Base-by-base conservation (phyloP, 2,113 vertebrate genomes). In the Zosterops japonicus region DNA sequence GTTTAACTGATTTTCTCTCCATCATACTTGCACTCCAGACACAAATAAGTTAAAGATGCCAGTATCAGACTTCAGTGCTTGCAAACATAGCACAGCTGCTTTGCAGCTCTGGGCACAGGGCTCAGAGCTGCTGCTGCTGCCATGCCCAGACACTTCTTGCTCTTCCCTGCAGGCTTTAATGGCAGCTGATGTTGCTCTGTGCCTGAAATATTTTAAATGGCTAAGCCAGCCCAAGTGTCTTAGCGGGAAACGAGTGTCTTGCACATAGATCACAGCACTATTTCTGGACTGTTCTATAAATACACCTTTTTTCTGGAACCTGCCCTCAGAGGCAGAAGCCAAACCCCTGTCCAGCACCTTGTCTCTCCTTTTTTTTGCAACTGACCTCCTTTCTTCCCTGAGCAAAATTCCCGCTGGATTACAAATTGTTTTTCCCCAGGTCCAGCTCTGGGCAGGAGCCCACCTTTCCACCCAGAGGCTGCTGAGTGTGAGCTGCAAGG, bases 21-120 rank as follows among this genome's bases (percentile, higher is more conserved):
- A 41, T 36, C 25, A 20, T 46, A 24, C 8, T 50, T 36, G 5
- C 25, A 12, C 28, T 82, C 16, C 46, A 47, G 64, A 35, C 19
- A 46, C n/a, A 60, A 82, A 49, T 36, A 82, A 65, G 24, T 44
- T 78, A 44, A 49, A 74, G 47, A 50, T 31, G 23, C 6, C 71
- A 42, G 23, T 50, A 63, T 49, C 11, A 64, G 44, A 67, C 22
- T 47, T 36, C 42, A 77, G 23, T 22, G 36, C 25, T 39, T 19
- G 33, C 49, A 52, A 64, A 42, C 15, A 24, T 0, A 2, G 63
- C 68, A 20, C 0, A 1, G 35, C 18, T 27, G n/a, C 14, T 7
- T 52, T 7, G 49, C 23, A 31, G 20, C 1, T 33, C 20, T 39
- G 33, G 42, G 57, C 71, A 83, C 36, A 71, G 25, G 44, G 53